These are phyloP conservation scores for Smittia sp. DNA, from an alignment of 2,888 invertebrate species.

Conservation along the genomic window DNA sequence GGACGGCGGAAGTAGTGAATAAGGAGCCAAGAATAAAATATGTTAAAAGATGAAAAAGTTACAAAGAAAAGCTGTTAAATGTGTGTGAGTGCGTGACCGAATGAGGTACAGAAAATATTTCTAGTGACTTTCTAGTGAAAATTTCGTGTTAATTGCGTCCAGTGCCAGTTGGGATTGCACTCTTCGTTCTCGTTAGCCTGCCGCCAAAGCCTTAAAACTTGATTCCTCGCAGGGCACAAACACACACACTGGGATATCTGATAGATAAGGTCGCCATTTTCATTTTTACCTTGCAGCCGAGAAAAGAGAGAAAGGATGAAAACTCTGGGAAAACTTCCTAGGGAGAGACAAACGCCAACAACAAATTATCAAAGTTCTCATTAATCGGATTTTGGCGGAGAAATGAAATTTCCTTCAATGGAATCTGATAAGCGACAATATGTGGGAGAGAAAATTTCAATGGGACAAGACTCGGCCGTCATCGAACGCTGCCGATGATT, in stretches of 20 bases:
- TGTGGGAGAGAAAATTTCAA: neutral
- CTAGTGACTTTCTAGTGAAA: neutral
- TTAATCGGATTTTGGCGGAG: neutral
- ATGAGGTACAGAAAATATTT: conserved; percentile 17
- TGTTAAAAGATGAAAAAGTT: conserved; percentile 37
- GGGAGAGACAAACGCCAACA: neutral
- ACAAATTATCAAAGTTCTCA: conserved; percentile 13
- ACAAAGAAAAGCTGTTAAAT: conserved; percentile 39
- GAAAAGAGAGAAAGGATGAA: conserved; percentile 14
- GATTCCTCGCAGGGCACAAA: conserved; percentile 22
- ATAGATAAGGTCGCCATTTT: conserved; percentile 41
- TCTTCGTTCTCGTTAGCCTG: neutral
- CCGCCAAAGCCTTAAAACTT: neutral
- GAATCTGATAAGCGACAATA: conserved; percentile 10
- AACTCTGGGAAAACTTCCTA: neutral
- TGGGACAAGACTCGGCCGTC: neutral
- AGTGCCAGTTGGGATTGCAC: neutral
- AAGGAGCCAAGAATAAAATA: conserved; percentile 33
- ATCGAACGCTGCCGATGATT: conserved; percentile 5
- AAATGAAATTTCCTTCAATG: conserved; percentile 12
- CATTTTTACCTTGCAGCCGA: conserved; percentile 24
- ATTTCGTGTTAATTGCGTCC: neutral
- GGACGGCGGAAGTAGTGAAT: neutral
- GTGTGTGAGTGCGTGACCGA: conserved; percentile 39
- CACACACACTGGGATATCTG: conserved; percentile 26